Percentiles rank a stretch among this genome's conserved stretches.
Evolutionary conservation across 2,888 invertebrate genomes (phyloP).

Genomic region (Minunthozetes semirufus): DNA sequence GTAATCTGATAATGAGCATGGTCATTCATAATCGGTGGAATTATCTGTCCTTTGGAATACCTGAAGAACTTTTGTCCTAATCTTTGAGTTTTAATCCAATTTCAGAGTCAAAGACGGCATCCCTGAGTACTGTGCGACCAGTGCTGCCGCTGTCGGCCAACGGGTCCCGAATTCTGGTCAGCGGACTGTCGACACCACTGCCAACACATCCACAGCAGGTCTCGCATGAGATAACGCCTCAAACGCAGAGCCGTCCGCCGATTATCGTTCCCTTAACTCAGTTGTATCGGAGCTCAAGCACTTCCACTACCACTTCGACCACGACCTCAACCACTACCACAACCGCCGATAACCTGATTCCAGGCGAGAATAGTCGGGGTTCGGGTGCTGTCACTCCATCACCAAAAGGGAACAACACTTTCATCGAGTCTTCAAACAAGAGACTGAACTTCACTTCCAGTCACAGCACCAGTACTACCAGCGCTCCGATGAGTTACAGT

Average conservation of each 20-base stretch:
- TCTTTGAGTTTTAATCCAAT: not conserved
- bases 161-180: not conserved
- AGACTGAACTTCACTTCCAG: not conserved
- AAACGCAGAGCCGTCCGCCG: conserved; percentile 10
- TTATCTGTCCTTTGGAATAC: too few species aligned
- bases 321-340: not conserved
- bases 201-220: not conserved
- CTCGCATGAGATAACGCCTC: too few species aligned
- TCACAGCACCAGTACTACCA: not conserved
- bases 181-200: too few species aligned
- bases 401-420: not conserved
- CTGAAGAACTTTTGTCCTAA: too few species aligned
- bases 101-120: conserved; percentile 3
- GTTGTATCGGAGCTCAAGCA: not conserved
- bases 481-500: not conserved
- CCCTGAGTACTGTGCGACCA: not conserved
- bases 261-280: conserved; percentile 18
- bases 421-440: not conserved
- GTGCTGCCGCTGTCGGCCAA: not conserved
- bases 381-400: not conserved
- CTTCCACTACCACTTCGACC: not conserved
- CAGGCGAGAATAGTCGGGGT: not conserved
- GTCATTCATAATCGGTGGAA: too few species aligned
- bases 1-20: too few species aligned
- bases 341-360: conserved; percentile 9